Evolutionary conservation across 2,888 invertebrate species (phyloP).

Genomic region (Drosophila nigritarsus): DNA sequence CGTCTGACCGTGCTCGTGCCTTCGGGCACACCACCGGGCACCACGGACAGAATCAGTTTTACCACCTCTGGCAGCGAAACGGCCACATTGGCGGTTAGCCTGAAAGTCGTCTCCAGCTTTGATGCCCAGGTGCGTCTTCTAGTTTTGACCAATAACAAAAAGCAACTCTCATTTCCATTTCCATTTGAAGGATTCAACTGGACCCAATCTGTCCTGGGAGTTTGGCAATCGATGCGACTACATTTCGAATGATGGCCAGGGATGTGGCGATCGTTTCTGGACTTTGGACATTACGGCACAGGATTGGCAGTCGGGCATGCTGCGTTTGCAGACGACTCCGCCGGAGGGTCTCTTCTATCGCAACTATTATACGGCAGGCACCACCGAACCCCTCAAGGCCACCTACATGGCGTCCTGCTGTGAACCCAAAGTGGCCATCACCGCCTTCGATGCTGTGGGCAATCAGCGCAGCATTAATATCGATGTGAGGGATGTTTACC

Average conservation of each 20-base stretch:
- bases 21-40: conserved; percentile 86
- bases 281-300: conserved; percentile 89
- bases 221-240: conserved; percentile 88
- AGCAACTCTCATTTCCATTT: background rate
- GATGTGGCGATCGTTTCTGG: conserved; percentile 89
- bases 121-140: conserved; percentile 75
- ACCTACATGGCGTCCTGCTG: conserved; percentile 91
- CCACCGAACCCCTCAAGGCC: conserved; percentile 88
- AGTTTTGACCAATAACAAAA: background rate
- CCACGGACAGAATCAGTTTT: conserved; percentile 88
- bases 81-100: conserved; percentile 83
- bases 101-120: conserved; percentile 84
- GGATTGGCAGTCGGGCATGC: conserved; percentile 88
- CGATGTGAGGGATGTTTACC: conserved; percentile 86
- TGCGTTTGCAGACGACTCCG: conserved; percentile 87
- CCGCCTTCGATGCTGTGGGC: conserved; percentile 89
- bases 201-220: conserved; percentile 87
- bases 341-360: conserved; percentile 87
- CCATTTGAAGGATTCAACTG: conserved; percentile 85
- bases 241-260: conserved; percentile 84
- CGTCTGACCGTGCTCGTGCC: conserved; percentile 86
- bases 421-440: conserved; percentile 88
- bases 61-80: conserved; percentile 86
- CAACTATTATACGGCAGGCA: conserved; percentile 89
- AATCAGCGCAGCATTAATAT: conserved; percentile 88